Percentiles rank a stretch among this genome's conserved stretches.
phyloP scores from a whole-genome alignment of 35 echinoderm and acorn worm genomes.

The Apostichopus parvimensis region DNA sequence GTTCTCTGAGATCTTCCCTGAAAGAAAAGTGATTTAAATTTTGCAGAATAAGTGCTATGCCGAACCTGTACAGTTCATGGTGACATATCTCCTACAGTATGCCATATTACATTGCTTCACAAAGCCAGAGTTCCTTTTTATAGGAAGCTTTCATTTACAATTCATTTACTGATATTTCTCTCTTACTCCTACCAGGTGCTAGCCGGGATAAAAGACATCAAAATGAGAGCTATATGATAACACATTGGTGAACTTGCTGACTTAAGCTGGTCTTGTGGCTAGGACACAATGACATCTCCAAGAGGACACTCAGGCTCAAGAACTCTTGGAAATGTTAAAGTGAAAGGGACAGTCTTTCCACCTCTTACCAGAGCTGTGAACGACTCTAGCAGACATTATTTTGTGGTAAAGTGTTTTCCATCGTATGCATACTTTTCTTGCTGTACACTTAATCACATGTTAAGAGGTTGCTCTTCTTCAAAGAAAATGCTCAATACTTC shows the following conservation, averaged over 20 bases:
- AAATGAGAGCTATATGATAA: neutral
- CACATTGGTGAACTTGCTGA: neutral
- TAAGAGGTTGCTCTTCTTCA: too few species aligned
- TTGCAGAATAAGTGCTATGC: too few species aligned
- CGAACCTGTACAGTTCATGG: too few species aligned
- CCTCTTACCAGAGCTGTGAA: conserved; percentile 39
- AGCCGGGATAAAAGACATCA: neutral
- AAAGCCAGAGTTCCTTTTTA: too few species aligned
- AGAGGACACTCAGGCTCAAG: conserved; percentile 36
- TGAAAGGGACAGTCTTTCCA: conserved; percentile 49
- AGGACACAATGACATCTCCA: conserved; percentile 41
- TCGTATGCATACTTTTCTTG: neutral
- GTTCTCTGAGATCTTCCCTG: too few species aligned
- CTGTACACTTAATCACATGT: too few species aligned
- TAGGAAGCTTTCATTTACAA: neutral
- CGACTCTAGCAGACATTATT: conserved; percentile 51
- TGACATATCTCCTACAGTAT: too few species aligned
- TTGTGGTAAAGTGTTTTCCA: neutral
- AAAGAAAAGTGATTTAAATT: too few species aligned
- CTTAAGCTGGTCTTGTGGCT: neutral
- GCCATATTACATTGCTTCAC: too few species aligned
- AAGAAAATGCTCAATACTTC: too few species aligned
- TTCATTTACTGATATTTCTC: neutral
- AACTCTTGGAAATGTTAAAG: conserved; percentile 42
- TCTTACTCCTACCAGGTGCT: neutral